Conservation (phyloP, 2,113 vertebrate species). For the Larimichthys crocea region DNA sequence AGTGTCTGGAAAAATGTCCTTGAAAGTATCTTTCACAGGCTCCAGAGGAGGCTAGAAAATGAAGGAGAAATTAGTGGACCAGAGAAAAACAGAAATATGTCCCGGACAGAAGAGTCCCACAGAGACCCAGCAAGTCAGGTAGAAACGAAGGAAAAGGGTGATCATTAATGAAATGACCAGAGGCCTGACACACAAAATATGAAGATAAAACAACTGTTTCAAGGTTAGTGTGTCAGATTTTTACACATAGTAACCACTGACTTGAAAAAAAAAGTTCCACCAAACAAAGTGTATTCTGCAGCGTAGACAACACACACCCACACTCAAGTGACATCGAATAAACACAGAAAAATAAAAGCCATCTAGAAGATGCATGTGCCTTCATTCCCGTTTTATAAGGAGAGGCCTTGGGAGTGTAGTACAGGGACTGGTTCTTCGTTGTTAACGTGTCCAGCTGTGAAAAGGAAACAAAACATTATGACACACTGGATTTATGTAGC, state of each 20-base stretch:
- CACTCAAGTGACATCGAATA: not conserved
- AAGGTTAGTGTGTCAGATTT: not conserved
- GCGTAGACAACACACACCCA: not conserved
- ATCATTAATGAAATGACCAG: not conserved
- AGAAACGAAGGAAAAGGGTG: not conserved
- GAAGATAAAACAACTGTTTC: not conserved
- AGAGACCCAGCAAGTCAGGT: constrained; percentile 10
- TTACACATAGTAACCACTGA: not conserved
- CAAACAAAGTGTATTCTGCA: not conserved
- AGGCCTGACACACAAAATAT: not conserved
- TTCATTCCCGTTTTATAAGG: constrained; percentile 30
- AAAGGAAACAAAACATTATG: constrained; percentile 23
- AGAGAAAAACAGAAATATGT: not conserved
- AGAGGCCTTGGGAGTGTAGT: constrained; percentile 61
- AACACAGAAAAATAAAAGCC: not conserved
- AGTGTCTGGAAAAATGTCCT: constrained; percentile 66
- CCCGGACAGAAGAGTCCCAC: constrained; percentile 14
- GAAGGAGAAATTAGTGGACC: not conserved
- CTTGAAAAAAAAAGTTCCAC: not conserved
- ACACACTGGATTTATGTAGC: not conserved
- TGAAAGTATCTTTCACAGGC: constrained; percentile 53
- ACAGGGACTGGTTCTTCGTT: constrained; percentile 41
- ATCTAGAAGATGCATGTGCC: constrained; percentile 41
- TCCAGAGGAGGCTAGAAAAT: constrained; percentile 39
- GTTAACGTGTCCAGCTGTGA: constrained; percentile 39